Evolutionary conservation across 2,113 vertebrate species (phyloP).

Genomic region (Cygnus atratus): DNA sequence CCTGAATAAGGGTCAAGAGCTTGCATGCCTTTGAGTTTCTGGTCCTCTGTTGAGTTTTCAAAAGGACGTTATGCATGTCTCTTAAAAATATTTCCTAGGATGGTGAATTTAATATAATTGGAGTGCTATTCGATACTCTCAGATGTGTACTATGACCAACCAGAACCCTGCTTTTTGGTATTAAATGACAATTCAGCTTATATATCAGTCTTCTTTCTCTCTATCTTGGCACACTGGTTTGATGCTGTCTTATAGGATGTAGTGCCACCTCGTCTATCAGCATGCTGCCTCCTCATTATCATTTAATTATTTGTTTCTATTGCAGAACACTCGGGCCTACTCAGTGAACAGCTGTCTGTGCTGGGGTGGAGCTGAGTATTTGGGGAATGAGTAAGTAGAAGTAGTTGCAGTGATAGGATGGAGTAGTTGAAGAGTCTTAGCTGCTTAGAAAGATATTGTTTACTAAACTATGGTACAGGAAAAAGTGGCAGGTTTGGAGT

Average conservation of each 20-base stretch:
- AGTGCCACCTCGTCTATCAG: constrained; percentile 63
- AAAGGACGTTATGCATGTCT: neutral
- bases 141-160: neutral
- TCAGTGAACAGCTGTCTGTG: constrained; percentile 63
- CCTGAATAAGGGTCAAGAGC: constrained; percentile 43
- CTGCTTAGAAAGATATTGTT: neutral
- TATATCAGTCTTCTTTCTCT: constrained; percentile 23
- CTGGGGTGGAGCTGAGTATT: constrained; percentile 59
- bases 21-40: constrained; percentile 40
- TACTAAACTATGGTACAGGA: neutral
- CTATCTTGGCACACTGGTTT: constrained; percentile 43
- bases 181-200: constrained; percentile 23
- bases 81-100: neutral
- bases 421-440: neutral
- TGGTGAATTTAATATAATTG: neutral
- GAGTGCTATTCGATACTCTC: neutral
- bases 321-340: constrained; percentile 63
- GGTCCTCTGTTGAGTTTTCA: neutral
- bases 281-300: constrained; percentile 63
- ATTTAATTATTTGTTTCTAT: constrained; percentile 67
- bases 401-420: constrained; percentile 25
- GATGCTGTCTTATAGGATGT: constrained; percentile 56
- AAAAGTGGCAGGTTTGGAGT: neutral
- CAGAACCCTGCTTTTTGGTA: constrained; percentile 1
- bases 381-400: constrained; percentile 49